phyloP scores from a whole-genome alignment of 2,797 vertebrate species.

The Australoheros facetus region DNA sequence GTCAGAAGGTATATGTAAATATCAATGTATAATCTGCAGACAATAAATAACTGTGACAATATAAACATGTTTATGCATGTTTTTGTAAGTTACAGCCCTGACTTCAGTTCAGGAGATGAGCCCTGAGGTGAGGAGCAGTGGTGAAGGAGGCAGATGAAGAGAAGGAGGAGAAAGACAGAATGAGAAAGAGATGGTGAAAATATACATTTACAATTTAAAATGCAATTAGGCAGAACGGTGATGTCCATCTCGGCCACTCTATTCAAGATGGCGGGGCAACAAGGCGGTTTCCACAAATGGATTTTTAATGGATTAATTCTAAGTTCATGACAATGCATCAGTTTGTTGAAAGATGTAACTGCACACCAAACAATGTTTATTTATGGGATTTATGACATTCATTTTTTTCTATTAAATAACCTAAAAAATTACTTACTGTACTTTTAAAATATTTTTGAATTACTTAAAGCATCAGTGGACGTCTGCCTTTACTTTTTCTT shows the following conservation, averaged over 20 bases:
- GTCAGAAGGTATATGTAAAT: no score
- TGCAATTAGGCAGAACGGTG: neutral
- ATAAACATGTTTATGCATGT: neutral
- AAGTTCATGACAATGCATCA: neutral
- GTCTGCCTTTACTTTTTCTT: neutral
- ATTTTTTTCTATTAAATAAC: neutral
- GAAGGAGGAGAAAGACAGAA: neutral
- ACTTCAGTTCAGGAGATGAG: neutral
- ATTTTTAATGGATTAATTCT: neutral
- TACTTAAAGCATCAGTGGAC: neutral
- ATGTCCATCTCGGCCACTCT: neutral
- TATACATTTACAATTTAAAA: neutral
- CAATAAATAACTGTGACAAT: no score
- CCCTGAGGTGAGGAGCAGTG: no score
- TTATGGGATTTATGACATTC: no score
- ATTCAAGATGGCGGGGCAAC: fast-evolving
- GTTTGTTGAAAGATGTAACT: neutral
- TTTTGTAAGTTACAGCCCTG: neutral
- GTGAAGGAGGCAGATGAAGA: neutral
- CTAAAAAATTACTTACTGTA: neutral
- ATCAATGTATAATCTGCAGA: no score
- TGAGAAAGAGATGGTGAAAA: no score
- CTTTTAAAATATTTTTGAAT: neutral
- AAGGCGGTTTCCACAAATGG: neutral
- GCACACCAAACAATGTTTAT: neutral